Percentiles rank a stretch among this genome's conserved stretches.
Conservation (phyloP, 2,797 vertebrate species). For the Pachyuromys duprasi region DNA sequence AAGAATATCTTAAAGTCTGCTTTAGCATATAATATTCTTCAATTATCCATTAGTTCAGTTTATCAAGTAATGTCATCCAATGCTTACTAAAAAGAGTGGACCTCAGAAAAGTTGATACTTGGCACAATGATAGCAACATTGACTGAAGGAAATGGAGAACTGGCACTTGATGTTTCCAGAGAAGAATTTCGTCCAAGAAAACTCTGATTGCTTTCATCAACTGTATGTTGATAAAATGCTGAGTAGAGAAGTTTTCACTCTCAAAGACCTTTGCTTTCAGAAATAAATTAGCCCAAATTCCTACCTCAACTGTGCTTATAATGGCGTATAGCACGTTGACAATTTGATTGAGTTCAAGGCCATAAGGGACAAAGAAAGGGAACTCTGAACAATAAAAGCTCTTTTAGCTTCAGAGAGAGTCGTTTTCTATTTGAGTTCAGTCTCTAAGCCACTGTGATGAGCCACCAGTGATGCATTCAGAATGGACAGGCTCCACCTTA, state of each 20-base stretch:
- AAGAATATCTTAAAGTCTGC: background rate
- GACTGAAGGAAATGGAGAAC: background rate
- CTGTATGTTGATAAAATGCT: background rate
- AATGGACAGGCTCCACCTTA: slow-evolving; percentile 17
- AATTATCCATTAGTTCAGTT: background rate
- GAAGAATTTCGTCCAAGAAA: slow-evolving; percentile 55
- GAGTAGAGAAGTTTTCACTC: background rate
- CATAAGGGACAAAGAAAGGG: slow-evolving; percentile 43
- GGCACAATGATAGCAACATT: background rate
- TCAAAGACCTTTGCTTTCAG: background rate
- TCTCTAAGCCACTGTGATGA: slow-evolving; percentile 32
- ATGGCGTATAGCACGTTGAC: slow-evolving; percentile 56
- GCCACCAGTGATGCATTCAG: slow-evolving; percentile 51
- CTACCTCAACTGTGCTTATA: slow-evolving; percentile 45
- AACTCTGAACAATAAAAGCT: background rate
- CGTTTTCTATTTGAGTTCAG: slow-evolving; percentile 41
- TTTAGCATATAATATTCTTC: slow-evolving; percentile 3
- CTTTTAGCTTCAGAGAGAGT: slow-evolving; percentile 45
- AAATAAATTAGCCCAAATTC: slow-evolving; percentile 63
- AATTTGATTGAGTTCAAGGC: slow-evolving; percentile 61
- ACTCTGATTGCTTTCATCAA: slow-evolving; percentile 4
- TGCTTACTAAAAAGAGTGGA: background rate
- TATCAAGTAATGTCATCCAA: slow-evolving; percentile 22
- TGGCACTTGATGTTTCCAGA: slow-evolving; percentile 19
- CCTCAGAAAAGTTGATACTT: background rate